phyloP scores from a whole-genome alignment of 2,888 invertebrate species.

The Disparrhopalites patrizii region DNA sequence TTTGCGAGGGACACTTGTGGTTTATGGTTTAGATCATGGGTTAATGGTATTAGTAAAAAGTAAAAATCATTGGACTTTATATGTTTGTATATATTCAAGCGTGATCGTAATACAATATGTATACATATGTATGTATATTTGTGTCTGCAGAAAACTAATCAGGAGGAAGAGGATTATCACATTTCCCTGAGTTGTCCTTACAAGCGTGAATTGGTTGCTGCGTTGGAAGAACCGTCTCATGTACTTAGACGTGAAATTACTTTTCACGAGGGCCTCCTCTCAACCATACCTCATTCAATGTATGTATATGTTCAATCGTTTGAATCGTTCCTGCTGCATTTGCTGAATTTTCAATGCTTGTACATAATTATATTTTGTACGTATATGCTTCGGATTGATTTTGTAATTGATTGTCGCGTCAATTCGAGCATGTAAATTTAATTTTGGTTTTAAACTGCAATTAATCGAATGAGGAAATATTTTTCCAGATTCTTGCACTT shows the following conservation, averaged over 20 bases:
- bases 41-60: no score
- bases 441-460: neutral
- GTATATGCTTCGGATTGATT: no score
- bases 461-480: neutral
- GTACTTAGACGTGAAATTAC: conserved; percentile 34
- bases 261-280: conserved; percentile 33
- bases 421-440: neutral
- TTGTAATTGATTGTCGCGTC: neutral
- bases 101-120: no score
- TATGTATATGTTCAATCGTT: conserved; percentile 10
- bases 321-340: neutral
- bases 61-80: no score
- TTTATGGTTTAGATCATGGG: no score
- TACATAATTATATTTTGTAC: neutral
- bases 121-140: conserved; percentile 2
- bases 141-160: conserved; percentile 24
- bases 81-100: no score
- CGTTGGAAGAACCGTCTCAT: conserved; percentile 32
- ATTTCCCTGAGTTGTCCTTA: conserved; percentile 30
- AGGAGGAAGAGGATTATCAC: conserved; percentile 26
- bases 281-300: conserved; percentile 37
- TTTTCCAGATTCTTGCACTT: conserved; percentile 30
- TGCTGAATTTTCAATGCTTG: neutral
- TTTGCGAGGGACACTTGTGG: no score
- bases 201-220: conserved; percentile 27